Evolutionary conservation across 2,888 invertebrate genomes (phyloP).

Genomic region (Drosophila mettleri): DNA sequence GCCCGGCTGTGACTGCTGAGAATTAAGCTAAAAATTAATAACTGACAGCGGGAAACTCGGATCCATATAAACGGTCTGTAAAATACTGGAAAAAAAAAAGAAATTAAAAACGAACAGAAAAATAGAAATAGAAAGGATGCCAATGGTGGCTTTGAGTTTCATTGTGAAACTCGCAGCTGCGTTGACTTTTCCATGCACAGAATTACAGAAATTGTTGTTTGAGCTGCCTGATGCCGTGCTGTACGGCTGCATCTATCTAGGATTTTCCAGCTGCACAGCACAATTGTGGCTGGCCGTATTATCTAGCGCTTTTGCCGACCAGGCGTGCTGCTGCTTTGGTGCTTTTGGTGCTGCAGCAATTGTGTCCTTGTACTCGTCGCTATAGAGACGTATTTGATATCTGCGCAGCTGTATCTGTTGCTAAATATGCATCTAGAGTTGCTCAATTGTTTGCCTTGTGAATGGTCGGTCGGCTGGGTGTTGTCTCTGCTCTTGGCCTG

Average conservation of each 20-base stretch:
- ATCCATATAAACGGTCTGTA: constrained; percentile 29
- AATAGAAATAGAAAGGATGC: constrained; percentile 3
- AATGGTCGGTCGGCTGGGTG: constrained; percentile 53
- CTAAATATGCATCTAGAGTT: constrained; percentile 55
- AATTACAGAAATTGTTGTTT: constrained; percentile 40
- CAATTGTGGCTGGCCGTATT: constrained; percentile 47
- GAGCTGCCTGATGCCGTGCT: constrained; percentile 26
- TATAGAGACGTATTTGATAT: constrained; percentile 30
- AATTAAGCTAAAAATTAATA: constrained; percentile 46
- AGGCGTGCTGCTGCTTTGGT: constrained; percentile 28
- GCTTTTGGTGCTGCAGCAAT: neutral
- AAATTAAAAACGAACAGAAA: no score
- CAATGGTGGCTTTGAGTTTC: constrained; percentile 43
- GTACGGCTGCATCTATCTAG: constrained; percentile 43
- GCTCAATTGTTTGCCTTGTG: constrained; percentile 51
- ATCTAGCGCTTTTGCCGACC: constrained; percentile 50
- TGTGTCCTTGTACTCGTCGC: constrained; percentile 14
- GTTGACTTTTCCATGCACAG: constrained; percentile 34
- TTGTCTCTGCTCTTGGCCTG: constrained; percentile 72
- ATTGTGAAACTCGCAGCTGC: constrained; percentile 45
- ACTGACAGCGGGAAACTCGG: constrained; percentile 37
- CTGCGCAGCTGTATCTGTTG: constrained; percentile 30
- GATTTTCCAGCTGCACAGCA: constrained; percentile 41
- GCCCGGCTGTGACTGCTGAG: constrained; percentile 25
- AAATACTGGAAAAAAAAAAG: constrained; percentile 10